Conservation (phyloP, 2,888 invertebrate species). For the Dynastes tityus region DNA sequence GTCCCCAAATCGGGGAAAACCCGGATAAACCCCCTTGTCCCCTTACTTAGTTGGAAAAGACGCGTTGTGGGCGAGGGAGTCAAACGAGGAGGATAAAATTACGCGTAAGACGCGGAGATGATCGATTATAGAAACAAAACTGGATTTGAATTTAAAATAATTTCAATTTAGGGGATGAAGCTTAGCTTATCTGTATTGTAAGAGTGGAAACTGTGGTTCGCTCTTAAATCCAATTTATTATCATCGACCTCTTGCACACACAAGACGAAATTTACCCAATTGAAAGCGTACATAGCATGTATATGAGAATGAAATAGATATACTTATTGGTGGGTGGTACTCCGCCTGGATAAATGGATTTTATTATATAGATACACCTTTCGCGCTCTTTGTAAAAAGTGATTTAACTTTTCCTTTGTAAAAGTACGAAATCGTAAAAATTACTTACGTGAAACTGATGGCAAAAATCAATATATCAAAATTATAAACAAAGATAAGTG, state of each 20-base stretch:
- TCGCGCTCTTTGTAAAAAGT: neutral
- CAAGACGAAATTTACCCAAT: neutral
- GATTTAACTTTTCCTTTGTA: neutral
- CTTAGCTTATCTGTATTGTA: constrained; percentile 65
- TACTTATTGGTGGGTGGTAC: neutral
- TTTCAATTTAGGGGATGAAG: constrained; percentile 66
- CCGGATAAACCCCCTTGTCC: neutral
- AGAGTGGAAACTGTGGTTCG: constrained; percentile 68
- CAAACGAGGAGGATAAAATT: constrained; percentile 76
- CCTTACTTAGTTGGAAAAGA: neutral
- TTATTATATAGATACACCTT: too few species aligned
- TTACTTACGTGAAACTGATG: too few species aligned
- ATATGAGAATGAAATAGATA: neutral
- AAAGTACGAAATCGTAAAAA: too few species aligned
- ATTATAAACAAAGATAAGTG: too few species aligned
- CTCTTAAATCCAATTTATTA: constrained; percentile 64
- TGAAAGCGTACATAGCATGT: neutral
- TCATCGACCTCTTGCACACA: constrained; percentile 32
- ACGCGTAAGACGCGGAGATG: constrained; percentile 72
- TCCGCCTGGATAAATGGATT: neutral
- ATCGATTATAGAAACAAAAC: constrained; percentile 77
- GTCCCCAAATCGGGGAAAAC: constrained; percentile 62
- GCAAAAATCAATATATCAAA: too few species aligned
- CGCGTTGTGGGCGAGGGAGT: constrained; percentile 60
- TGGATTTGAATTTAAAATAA: constrained; percentile 69